Conservation (phyloP, 2,888 invertebrate genomes). For the Eilema depressum region DNA sequence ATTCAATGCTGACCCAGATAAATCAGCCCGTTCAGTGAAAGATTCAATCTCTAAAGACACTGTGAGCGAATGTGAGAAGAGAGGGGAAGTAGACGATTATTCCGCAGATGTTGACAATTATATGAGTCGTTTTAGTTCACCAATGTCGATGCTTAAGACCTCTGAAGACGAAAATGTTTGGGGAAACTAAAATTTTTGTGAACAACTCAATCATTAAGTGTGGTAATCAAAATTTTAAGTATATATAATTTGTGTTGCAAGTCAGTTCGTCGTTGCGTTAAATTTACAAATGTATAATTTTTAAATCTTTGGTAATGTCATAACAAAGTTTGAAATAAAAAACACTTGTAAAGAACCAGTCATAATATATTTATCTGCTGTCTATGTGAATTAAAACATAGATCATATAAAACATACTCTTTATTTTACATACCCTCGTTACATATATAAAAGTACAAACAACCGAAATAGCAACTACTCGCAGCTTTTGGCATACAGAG, state of each 20-base stretch:
- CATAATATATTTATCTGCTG: conserved; percentile 77
- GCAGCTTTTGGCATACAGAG: conserved; percentile 56
- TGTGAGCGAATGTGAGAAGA: conserved; percentile 50
- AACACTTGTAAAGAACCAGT: conserved; percentile 60
- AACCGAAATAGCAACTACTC: conserved; percentile 61
- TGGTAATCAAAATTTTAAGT: neutral
- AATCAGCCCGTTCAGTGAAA: conserved; percentile 57
- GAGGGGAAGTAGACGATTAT: conserved; percentile 63
- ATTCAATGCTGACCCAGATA: conserved; percentile 55
- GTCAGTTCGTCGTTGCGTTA: neutral
- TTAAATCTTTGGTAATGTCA: conserved; percentile 4
- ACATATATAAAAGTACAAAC: conserved; percentile 85
- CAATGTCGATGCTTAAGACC: conserved; percentile 67
- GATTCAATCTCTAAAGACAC: neutral
- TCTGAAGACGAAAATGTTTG: conserved; percentile 76
- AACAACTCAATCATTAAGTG: neutral
- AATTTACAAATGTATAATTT: conserved; percentile 9
- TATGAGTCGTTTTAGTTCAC: conserved; percentile 65
- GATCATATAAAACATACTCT: conserved; percentile 74
- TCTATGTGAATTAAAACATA: conserved; percentile 73
- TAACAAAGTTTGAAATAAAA: conserved; percentile 51
- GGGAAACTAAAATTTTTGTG: conserved; percentile 50
- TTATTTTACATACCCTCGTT: conserved; percentile 63
- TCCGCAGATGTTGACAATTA: conserved; percentile 73
- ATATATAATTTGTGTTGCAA: conserved; percentile 10